phyloP scores from a whole-genome alignment of 2,888 invertebrate genomes.

The Leptinotarsa juncta region DNA sequence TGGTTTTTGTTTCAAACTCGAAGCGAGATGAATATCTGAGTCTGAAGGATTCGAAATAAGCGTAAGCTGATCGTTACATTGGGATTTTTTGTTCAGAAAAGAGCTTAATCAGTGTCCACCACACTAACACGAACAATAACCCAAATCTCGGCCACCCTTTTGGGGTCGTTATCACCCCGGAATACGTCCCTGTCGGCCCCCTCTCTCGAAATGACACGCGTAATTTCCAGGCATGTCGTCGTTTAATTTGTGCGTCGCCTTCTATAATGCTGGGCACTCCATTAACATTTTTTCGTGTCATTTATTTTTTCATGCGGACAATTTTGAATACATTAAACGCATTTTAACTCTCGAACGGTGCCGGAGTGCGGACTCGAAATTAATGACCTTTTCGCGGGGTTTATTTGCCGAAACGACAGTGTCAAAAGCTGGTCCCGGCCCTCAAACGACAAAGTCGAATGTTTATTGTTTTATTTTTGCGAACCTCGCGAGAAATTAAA shows the following conservation, averaged over 20 bases:
- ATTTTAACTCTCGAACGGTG: constrained; percentile 36
- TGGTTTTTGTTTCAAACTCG: no score
- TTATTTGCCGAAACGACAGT: constrained; percentile 23
- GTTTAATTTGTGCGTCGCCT: constrained; percentile 42
- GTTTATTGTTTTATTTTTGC: constrained; percentile 6
- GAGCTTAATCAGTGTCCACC: no score
- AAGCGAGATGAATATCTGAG: no score
- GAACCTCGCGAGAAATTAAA: background rate
- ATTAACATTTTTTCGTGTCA: constrained; percentile 62
- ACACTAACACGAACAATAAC: background rate
- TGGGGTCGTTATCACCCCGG: background rate
- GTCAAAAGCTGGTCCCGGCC: background rate
- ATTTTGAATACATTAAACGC: constrained; percentile 45
- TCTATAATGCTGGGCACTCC: constrained; percentile 59
- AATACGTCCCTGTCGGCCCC: constrained; percentile 19
- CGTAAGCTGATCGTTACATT: no score
- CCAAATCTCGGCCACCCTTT: background rate
- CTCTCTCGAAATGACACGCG: constrained; percentile 49
- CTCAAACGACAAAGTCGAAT: background rate
- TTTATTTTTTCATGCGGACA: constrained; percentile 55
- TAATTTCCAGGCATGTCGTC: constrained; percentile 51
- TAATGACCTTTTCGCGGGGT: constrained; percentile 24
- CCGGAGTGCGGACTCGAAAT: constrained; percentile 20
- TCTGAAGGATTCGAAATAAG: no score
- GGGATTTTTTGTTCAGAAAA: no score